A percentile compares a stretch with the other conserved stretches of the same genome.
These are phyloP conservation scores for Dryomyza anilis DNA, from an alignment of 2,888 invertebrate species.

Conservation along the genomic window DNA sequence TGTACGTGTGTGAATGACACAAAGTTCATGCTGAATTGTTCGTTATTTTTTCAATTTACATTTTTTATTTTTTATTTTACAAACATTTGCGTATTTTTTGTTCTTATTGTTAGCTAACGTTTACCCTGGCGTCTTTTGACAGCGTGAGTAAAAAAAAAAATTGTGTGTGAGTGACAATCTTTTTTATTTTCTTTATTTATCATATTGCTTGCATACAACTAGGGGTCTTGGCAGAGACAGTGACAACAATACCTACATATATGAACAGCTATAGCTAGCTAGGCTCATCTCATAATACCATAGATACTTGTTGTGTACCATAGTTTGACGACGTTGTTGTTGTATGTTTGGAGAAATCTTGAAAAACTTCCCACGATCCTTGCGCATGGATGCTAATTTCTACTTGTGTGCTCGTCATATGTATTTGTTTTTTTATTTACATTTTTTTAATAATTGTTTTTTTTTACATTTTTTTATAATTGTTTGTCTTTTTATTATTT, in stretches of 20 bases:
- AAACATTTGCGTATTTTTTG: neutral
- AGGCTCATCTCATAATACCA: constrained; percentile 5
- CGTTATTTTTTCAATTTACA: neutral
- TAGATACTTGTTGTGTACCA: neutral
- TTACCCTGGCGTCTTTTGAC: constrained; percentile 20
- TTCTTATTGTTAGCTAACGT: neutral
- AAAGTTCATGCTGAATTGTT: neutral
- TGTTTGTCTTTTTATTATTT: no score
- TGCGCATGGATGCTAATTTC: constrained; percentile 20
- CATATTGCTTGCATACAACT: constrained; percentile 8
- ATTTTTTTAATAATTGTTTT: no score
- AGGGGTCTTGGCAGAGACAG: neutral
- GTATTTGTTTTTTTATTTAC: neutral
- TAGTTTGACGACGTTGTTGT: neutral
- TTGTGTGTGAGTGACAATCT: constrained; percentile 31
- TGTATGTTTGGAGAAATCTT: constrained; percentile 22
- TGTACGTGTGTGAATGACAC: neutral
- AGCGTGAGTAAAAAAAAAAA: constrained; percentile 32
- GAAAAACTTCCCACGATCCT: constrained; percentile 56
- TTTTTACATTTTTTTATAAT: no score
- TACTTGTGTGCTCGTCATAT: neutral
- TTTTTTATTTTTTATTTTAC: neutral
- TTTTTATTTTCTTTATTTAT: constrained; percentile 26
- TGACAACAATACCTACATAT: neutral
- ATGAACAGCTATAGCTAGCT: neutral